These are phyloP conservation scores for Scaptomyza reducta DNA, from an alignment of 2,888 invertebrate species.

Conservation along the genomic window DNA sequence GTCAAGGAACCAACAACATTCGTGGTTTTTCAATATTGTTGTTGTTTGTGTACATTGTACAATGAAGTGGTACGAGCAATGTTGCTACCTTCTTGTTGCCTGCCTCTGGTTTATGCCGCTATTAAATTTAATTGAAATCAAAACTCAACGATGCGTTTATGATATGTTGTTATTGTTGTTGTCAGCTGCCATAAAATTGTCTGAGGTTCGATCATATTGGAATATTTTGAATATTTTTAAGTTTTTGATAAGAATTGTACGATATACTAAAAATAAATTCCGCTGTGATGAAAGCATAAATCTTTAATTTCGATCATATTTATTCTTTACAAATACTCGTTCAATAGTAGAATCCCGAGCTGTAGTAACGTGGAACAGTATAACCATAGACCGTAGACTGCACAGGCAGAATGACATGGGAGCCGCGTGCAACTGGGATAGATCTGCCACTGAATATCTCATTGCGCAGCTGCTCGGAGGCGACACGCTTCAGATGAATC, in stretches of 20 bases:
- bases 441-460: slow-evolving; percentile 40
- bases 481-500: slow-evolving; percentile 68
- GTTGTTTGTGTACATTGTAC: slow-evolving; percentile 10
- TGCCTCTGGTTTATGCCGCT: slow-evolving; percentile 66
- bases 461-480: slow-evolving; percentile 69
- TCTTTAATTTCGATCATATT: slow-evolving; percentile 36
- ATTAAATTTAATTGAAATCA: slow-evolving; percentile 80
- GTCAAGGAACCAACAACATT: slow-evolving; percentile 69
- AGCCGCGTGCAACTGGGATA: slow-evolving; percentile 43
- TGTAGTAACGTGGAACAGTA: slow-evolving; percentile 56
- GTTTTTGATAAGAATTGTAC: not conserved
- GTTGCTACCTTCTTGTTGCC: slow-evolving; percentile 41
- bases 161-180: slow-evolving; percentile 18
- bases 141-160: slow-evolving; percentile 57
- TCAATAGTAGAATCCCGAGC: slow-evolving; percentile 67
- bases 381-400: slow-evolving; percentile 54
- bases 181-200: slow-evolving; percentile 3
- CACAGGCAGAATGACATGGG: slow-evolving; percentile 51
- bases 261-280: too few relatives aligned
- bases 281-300: too few relatives aligned
- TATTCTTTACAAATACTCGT: not conserved
- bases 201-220: not conserved
- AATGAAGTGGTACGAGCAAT: slow-evolving; percentile 2
- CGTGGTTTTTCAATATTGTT: not conserved
- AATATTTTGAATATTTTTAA: not conserved